These are phyloP conservation scores for Merops nubicus DNA, from an alignment of 2,113 vertebrate genomes.

Conservation along the genomic window DNA sequence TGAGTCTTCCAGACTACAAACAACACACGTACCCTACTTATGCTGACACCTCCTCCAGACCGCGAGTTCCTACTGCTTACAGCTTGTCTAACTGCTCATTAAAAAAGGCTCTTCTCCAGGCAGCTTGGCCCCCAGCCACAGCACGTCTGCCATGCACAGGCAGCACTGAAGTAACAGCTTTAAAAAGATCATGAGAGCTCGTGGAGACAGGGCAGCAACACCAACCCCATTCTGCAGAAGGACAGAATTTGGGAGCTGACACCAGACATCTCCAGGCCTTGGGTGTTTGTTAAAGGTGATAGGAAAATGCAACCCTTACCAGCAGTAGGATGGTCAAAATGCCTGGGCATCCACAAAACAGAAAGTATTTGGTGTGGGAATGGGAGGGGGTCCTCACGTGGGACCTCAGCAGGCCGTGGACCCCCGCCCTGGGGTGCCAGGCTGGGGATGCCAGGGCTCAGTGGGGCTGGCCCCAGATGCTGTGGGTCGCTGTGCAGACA, in stretches of 20 bases:
- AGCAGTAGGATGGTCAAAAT: rapidly evolving
- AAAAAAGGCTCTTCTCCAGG: not conserved
- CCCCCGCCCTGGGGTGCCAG: not conserved
- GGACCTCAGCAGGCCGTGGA: not conserved
- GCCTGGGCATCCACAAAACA: not conserved
- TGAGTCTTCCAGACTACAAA: not conserved
- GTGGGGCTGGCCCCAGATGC: not conserved
- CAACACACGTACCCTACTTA: not conserved
- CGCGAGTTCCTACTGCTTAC: not conserved
- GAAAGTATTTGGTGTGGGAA: not conserved
- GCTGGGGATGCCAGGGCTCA: not conserved
- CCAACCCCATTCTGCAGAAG: not conserved
- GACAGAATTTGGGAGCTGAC: not conserved
- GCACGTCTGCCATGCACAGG: not conserved
- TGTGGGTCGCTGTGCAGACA: not conserved
- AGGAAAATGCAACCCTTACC: not conserved
- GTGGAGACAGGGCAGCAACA: not conserved
- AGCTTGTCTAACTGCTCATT: not conserved
- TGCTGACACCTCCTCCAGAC: not conserved
- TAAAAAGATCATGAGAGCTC: not conserved
- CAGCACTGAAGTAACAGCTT: not conserved
- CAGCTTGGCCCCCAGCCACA: not conserved
- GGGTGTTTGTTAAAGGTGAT: not conserved
- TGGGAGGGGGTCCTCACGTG: rapidly evolving
- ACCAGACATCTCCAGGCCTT: not conserved